Evolutionary conservation across 2,797 vertebrate genomes (phyloP), one percentile per base, ranked within the genome.

Genomic region (Schizopygopsis malacanthus): DNA sequence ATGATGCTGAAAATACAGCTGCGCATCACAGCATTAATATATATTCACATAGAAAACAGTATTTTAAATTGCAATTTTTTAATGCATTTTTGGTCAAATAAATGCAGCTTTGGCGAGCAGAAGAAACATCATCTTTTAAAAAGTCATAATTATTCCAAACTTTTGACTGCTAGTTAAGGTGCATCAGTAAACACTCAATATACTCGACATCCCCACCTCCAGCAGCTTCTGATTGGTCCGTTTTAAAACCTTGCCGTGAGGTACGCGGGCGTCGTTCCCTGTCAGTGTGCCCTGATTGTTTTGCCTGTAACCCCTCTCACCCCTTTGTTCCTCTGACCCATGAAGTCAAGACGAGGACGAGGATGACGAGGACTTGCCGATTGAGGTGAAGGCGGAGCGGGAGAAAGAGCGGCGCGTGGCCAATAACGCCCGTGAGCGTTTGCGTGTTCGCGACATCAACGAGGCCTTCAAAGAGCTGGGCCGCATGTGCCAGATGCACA

Each of bases 391-490:
- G 95, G 94, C 98, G 91, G 98, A 99, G 95, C 97, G 98, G 39
- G 98, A 99, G 94, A 97, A 95, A 94, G 98, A 99, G 90, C 97
- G 98, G 91, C 96, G 98, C 92, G 98, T 99, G 93, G 98, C 98
- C 90, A 99, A 99, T 95, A 99, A 99, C 63, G 98, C 98, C 88
- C 97, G 98, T 2, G 98, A 99, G 93, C 97, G 98, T 82, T 97
- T 99, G 92, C 95, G 98, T 85, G 98, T 99, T 87, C 96, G 98
- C 65, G 98, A 99, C 97, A 99, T 99, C 96, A 99, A 99, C 92
- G 98, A 99, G 96, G 98, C 98, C 75, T 99, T 99, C 94, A 99
- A 99, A 93, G 98, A 99, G 95, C 97, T 99, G 87, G 98, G 98
- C 90, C 97, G 97, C 93, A 99, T 99, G 98, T 99, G 98, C 94